A percentile compares a stretch with the other conserved stretches of the same genome.
phyloP scores from a whole-genome alignment of 2,888 invertebrate species.

The Callinectes sapidus region DNA sequence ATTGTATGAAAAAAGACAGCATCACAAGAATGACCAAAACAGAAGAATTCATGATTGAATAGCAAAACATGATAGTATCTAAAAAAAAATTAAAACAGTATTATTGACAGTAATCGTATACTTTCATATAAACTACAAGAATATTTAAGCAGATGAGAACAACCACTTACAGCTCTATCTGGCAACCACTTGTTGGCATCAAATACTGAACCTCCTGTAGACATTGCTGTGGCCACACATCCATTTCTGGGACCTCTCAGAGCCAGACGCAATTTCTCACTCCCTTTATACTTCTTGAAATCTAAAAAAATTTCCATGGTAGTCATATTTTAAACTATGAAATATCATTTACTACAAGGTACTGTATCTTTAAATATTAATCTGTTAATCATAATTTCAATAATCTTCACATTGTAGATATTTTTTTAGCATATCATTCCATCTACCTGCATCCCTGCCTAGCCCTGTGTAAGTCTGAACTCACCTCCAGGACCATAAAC shows the following conservation, averaged over 20 bases:
- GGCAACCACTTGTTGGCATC: background rate
- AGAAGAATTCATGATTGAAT: too few relatives aligned
- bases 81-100: too few relatives aligned
- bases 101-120: too few relatives aligned
- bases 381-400: too few relatives aligned
- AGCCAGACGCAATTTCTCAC: background rate
- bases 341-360: background rate
- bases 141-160: background rate
- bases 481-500: constrained; percentile 34
- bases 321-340: background rate
- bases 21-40: too few relatives aligned
- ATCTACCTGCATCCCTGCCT: background rate
- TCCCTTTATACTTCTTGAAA: background rate
- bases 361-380: background rate
- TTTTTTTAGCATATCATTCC: background rate
- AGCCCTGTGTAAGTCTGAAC: background rate
- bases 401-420: background rate
- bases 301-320: background rate
- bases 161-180: background rate
- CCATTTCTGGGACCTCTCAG: background rate
- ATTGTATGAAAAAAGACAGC: too few relatives aligned
- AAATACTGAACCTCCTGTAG: background rate
- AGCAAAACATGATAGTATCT: too few relatives aligned
- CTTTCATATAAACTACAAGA: background rate
- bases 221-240: background rate